Conservation (phyloP, 2,888 invertebrate genomes). For the Drosophila cracens region DNA sequence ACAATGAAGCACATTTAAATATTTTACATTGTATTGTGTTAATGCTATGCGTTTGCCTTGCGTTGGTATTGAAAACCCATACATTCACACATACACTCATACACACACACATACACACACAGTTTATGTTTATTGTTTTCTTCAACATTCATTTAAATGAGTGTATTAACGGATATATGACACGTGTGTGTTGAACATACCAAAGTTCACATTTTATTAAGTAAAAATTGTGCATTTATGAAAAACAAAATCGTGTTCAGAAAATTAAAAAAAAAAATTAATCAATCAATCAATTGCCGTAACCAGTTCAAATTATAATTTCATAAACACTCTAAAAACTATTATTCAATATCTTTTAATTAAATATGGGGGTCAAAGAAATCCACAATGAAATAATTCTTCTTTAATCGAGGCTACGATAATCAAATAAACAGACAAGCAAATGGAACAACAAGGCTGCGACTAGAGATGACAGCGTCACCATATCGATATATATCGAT, state of each 20-base stretch:
- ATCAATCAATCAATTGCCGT: neutral
- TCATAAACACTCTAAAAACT: neutral
- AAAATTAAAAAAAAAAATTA: neutral
- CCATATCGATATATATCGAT: constrained; percentile 6
- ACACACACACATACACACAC: neutral
- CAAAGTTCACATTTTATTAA: neutral
- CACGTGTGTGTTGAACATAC: neutral
- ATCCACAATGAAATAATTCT: constrained; percentile 13
- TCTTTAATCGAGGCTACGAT: constrained; percentile 47
- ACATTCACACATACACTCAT: neutral
- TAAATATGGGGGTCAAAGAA: constrained; percentile 9
- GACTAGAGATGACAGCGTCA: constrained; percentile 29
- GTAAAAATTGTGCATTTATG: neutral
- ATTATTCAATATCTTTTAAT: neutral
- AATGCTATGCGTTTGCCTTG: constrained; percentile 52
- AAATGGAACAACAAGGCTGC: constrained; percentile 28
- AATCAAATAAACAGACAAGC: constrained; percentile 41
- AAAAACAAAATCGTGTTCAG: neutral
- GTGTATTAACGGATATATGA: constrained; percentile 1
- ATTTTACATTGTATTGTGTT: constrained; percentile 64
- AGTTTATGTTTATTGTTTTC: neutral
- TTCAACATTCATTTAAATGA: neutral
- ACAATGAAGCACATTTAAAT: constrained; percentile 68
- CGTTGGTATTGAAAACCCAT: constrained; percentile 60
- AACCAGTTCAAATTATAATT: neutral